A percentile compares a stretch with the other conserved stretches of the same genome.
These are phyloP conservation scores for Centropus bengalensis DNA, from an alignment of 2,113 vertebrate species.

Conservation along the genomic window DNA sequence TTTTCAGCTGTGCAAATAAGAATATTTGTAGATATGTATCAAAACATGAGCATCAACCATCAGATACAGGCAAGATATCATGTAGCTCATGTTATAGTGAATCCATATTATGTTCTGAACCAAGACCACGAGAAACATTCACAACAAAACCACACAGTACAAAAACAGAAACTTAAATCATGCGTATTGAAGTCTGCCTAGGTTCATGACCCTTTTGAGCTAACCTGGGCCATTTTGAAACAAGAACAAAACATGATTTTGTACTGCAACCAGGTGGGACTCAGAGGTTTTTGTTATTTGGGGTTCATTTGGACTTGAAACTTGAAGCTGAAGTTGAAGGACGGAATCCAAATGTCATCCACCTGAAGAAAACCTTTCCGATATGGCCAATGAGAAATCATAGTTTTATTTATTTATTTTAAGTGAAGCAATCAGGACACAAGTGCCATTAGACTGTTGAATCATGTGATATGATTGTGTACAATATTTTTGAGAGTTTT, in stretches of 20 bases:
- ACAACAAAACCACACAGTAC: constrained; percentile 44
- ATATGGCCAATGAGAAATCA: constrained; percentile 5
- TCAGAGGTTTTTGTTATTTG: constrained; percentile 11
- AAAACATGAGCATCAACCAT: constrained; percentile 36
- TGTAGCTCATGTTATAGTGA: not conserved
- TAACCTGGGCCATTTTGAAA: constrained; percentile 54
- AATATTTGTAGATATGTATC: constrained; percentile 18
- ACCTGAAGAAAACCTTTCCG: constrained; percentile 22
- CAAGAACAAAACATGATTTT: constrained; percentile 23
- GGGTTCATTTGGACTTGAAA: constrained; percentile 42
- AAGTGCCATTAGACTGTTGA: not conserved
- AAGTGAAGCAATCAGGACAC: not conserved
- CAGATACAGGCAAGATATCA: constrained; percentile 22
- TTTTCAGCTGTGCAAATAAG: not conserved
- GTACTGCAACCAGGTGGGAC: constrained; percentile 65
- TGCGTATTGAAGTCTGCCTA: constrained; percentile 33
- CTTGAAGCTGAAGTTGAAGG: constrained; percentile 31
- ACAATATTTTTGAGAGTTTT: not conserved
- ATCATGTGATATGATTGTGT: not conserved
- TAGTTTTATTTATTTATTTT: not conserved
- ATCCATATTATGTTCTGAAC: constrained; percentile 31
- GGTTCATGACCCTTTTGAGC: constrained; percentile 55
- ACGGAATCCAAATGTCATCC: constrained; percentile 1
- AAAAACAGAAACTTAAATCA: constrained; percentile 60
- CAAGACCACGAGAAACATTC: constrained; percentile 23